Conservation (phyloP, 2,113 vertebrate genomes). For the Tragelaphus imberbis region DNA sequence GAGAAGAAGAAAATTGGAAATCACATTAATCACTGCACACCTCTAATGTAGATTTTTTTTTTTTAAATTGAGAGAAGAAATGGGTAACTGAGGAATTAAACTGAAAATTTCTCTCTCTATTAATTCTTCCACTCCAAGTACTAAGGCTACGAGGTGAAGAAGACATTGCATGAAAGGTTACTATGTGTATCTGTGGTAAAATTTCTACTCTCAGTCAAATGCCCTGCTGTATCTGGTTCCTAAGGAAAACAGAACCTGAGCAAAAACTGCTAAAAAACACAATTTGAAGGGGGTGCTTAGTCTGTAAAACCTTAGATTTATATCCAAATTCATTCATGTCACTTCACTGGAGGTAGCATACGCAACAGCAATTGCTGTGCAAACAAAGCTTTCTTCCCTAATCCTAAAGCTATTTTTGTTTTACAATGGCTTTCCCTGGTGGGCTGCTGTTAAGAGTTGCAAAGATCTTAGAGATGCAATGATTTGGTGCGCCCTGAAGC, state of each 20-base stretch:
- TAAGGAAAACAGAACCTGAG: constrained; percentile 50
- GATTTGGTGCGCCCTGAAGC: constrained; percentile 14
- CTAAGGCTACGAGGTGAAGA: not conserved
- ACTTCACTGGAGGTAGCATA: constrained; percentile 34
- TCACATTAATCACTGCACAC: not conserved
- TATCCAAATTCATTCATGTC: constrained; percentile 46
- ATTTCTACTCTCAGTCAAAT: constrained; percentile 23
- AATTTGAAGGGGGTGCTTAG: constrained; percentile 50
- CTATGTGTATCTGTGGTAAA: constrained; percentile 9
- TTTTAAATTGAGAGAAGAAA: not conserved
- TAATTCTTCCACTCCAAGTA: constrained; percentile 6
- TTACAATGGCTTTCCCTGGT: constrained; percentile 44
- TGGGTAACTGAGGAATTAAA: not conserved
- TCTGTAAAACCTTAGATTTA: constrained; percentile 59
- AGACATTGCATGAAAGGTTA: constrained; percentile 9
- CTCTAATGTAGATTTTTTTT: constrained; percentile 1
- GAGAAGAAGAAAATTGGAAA: constrained; percentile 1
- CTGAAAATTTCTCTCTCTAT: not conserved
- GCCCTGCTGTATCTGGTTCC: constrained; percentile 41
- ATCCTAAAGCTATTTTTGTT: constrained; percentile 32
- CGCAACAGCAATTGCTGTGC: not conserved
- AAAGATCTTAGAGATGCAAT: constrained; percentile 50
- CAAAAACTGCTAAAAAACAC: constrained; percentile 32
- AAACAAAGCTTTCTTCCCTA: constrained; percentile 60
- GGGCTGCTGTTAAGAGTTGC: constrained; percentile 38